phyloP scores from a whole-genome alignment of 1,140 invertebrate species.

The Phocides pigmalion region DNA sequence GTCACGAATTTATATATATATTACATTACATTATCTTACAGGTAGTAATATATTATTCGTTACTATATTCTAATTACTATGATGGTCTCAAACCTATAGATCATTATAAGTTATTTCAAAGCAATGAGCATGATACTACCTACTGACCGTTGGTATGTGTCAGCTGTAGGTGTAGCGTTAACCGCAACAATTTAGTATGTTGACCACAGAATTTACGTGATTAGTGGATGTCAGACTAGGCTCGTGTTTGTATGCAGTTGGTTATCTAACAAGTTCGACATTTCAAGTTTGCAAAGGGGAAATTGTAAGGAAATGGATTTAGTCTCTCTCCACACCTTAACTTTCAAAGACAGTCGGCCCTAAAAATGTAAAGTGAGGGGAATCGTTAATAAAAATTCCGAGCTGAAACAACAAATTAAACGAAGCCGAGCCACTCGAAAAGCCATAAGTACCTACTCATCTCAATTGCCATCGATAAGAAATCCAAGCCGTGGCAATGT shows the following conservation, averaged over 20 bases:
- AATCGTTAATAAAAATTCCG: conserved; percentile 83
- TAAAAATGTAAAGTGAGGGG: conserved; percentile 73
- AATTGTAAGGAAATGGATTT: conserved; percentile 42
- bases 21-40: too few species aligned
- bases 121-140: too few species aligned
- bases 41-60: too few species aligned
- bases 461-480: conserved; percentile 83
- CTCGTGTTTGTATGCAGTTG: conserved; percentile 16
- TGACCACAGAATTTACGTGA: conserved; percentile 42
- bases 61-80: too few species aligned
- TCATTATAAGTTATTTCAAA: too few species aligned
- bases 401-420: conserved; percentile 83
- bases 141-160: too few species aligned
- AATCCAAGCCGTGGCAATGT: conserved; percentile 80
- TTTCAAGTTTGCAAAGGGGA: conserved; percentile 19
- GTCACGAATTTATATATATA: too few species aligned
- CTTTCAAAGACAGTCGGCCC: conserved; percentile 55
- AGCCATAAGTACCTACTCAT: conserved; percentile 82
- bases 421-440: conserved; percentile 82
- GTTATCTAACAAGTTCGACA: conserved; percentile 6
- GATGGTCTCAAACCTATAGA: too few species aligned
- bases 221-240: conserved; percentile 23
- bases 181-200: conserved; percentile 29
- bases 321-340: conserved; percentile 56
- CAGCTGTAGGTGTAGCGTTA: neutral